phyloP scores from a whole-genome alignment of 2,113 vertebrate genomes.

The Egretta garzetta region DNA sequence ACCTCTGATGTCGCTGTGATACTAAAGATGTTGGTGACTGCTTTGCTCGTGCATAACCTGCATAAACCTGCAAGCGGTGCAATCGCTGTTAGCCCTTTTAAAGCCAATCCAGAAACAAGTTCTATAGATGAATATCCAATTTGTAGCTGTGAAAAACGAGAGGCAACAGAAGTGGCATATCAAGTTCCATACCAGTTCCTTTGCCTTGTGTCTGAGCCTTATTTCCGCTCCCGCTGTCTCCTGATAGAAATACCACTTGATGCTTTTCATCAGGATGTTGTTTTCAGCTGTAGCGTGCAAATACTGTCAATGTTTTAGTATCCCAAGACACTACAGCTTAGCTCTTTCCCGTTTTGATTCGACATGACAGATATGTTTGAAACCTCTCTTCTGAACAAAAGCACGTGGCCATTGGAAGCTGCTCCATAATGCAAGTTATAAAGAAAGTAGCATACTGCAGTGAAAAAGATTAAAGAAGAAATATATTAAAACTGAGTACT shows the following conservation, averaged over 20 bases:
- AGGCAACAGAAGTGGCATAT: not conserved
- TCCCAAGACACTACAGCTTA: not conserved
- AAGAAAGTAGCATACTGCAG: not conserved
- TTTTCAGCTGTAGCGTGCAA: not conserved
- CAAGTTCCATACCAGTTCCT: not conserved
- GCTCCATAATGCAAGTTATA: not conserved
- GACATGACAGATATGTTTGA: not conserved
- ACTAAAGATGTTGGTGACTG: not conserved
- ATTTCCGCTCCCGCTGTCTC: not conserved
- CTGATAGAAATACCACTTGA: not conserved
- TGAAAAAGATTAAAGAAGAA: not conserved
- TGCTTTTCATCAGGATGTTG: not conserved
- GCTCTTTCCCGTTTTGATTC: not conserved
- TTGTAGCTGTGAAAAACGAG: not conserved
- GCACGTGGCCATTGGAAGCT: rapidly evolving
- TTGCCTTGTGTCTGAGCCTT: not conserved
- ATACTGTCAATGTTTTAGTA: not conserved
- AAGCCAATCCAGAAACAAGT: not conserved
- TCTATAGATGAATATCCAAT: not conserved
- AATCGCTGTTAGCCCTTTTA: not conserved
- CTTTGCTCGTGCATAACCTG: not conserved
- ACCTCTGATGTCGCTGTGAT: not conserved
- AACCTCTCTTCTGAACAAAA: not conserved
- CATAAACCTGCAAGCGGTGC: not conserved
- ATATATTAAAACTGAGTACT: not conserved